These are phyloP conservation scores for Peromyscus polionotus DNA, from an alignment of 2,113 vertebrate genomes.

Conservation along the genomic window DNA sequence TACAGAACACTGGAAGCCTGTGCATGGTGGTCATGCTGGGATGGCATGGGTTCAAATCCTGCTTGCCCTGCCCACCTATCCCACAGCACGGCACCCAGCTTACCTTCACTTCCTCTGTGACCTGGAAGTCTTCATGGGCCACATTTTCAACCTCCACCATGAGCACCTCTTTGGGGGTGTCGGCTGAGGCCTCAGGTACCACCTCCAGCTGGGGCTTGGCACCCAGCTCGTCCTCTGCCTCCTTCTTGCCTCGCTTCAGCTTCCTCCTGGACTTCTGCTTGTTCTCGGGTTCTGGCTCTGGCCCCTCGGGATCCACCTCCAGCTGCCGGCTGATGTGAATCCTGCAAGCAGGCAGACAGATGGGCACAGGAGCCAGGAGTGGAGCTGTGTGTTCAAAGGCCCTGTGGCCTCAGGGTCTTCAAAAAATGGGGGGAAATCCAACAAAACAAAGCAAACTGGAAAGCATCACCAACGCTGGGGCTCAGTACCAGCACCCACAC, in stretches of 20 bases:
- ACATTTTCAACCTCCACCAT: slow-evolving; percentile 99
- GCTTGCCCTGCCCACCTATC: too few species aligned
- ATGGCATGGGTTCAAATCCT: background rate
- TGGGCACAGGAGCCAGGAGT: background rate
- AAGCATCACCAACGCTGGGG: background rate
- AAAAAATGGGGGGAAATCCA: background rate
- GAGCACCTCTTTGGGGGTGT: slow-evolving; percentile 88
- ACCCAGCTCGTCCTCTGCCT: slow-evolving; percentile 81
- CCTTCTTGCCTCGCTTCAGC: slow-evolving; percentile 87
- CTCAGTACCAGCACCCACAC: background rate
- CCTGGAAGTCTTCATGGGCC: slow-evolving; percentile 96
- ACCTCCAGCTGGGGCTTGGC: slow-evolving; percentile 84
- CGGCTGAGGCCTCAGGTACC: slow-evolving; percentile 80
- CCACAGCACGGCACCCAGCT: slow-evolving; percentile 19
- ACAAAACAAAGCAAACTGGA: background rate
- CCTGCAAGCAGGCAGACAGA: slow-evolving; percentile 82
- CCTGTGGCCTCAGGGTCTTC: background rate
- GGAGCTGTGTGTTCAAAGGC: background rate
- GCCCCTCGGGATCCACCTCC: slow-evolving; percentile 92
- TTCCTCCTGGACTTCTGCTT: slow-evolving; percentile 90
- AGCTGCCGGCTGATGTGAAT: slow-evolving; percentile 93
- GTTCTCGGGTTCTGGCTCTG: slow-evolving; percentile 76
- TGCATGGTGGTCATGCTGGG: accelerated
- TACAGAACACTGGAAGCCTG: background rate
- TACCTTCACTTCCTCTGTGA: slow-evolving; percentile 98